phyloP scores from a whole-genome alignment of 2,888 invertebrate genomes.

The Torymus auratus region DNA sequence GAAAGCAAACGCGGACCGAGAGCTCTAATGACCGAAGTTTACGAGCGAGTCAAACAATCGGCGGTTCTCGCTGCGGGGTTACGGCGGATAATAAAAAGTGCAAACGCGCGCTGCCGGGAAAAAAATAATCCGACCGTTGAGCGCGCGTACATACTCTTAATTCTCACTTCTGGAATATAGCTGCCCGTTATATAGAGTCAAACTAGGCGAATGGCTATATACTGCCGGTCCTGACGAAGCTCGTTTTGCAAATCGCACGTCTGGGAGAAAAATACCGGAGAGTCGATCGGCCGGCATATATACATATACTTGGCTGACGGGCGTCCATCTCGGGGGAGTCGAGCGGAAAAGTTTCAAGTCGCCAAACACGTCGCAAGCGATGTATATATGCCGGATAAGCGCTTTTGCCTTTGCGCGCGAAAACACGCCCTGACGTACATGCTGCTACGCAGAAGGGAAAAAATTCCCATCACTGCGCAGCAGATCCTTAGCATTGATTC shows the following conservation, averaged over 20 bases:
- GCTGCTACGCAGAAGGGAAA: neutral
- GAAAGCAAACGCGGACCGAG: neutral
- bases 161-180: too few relatives aligned
- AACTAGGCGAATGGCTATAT: too few relatives aligned
- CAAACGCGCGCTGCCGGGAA: conserved; percentile 1
- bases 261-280: conserved; percentile 60
- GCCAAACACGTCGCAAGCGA: neutral
- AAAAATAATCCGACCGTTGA: neutral
- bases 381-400: conserved; percentile 8
- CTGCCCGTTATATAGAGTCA: too few relatives aligned
- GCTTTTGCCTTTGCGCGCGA: conserved; percentile 10
- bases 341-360: conserved; percentile 1
- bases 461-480: conserved; percentile 24
- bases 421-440: too few relatives aligned
- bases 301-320: conserved; percentile 55
- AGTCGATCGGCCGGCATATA: conserved; percentile 15
- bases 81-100: conserved; percentile 15
- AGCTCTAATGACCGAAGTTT: conserved; percentile 41
- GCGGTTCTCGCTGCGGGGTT: neutral
- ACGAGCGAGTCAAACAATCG: conserved; percentile 25
- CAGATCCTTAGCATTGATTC: conserved; percentile 32
- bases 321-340: conserved; percentile 23
- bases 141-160: conserved; percentile 48
- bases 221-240: conserved; percentile 67
- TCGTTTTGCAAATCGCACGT: conserved; percentile 69